Base-by-base conservation (phyloP, 1,140 invertebrate species). In the Rhynchophorus ferrugineus region DNA sequence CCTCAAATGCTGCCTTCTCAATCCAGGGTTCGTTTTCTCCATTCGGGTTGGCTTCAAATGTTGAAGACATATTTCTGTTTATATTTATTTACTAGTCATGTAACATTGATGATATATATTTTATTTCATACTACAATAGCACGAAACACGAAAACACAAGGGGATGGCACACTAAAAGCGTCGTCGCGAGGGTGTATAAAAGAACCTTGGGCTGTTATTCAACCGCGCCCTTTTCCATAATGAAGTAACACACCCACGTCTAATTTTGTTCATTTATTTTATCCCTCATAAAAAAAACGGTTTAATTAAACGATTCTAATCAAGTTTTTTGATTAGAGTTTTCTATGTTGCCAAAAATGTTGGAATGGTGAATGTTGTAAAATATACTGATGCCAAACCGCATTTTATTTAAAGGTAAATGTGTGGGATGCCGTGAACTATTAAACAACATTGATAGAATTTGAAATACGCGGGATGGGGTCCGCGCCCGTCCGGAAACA, bases 21-120 rank as follows among this genome's bases (percentile, higher is more conserved):
- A 82, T 73, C 80, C 80, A 83, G 52, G 75, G 74, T 52, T 69
- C 66, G 29, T 59, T 56, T 51, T 61, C 57, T 11, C 65, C 60
- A 37, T 66, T 61, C 2, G 67, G 67, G 58, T 68, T 69, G 20
- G 67, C 62, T 41, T 64, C 58, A 53, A 69, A 69, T 16, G 62
- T 66, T 49, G 63, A 66, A 46, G 56, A 48, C 50, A 49, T 37
- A 52, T 52, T 54, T 37, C 5, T 49, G 3, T 38, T 18, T 36
- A 35, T 35, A 9, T 39, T 48, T 29, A 16, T 24, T 42, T 38
- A 37, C 18, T 18, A 20, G 22, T 22, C 16, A 37, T 29, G 43
- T 9, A 42, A 48, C 34, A 33, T 1, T 21, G 16, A 43, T 41
- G 19, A 39, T 16, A 42, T 11, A 11, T 2, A 20, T 8, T 29